These are phyloP conservation scores for Haemorhous mexicanus DNA, from an alignment of 2,113 vertebrate species.

Conservation along the genomic window DNA sequence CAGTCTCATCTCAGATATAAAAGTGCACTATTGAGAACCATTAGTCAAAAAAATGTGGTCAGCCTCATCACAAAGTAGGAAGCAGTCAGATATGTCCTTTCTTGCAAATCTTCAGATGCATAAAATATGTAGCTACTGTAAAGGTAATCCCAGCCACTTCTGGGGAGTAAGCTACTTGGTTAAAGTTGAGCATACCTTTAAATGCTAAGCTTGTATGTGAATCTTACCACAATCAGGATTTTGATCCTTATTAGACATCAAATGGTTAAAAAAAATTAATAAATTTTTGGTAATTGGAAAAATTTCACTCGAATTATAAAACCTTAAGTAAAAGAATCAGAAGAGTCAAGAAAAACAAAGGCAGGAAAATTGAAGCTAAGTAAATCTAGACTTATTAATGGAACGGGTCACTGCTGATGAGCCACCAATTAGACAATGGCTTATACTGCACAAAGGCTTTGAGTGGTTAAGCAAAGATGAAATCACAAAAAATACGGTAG, in stretches of 20 bases:
- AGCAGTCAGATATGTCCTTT: background rate
- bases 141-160: background rate
- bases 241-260: background rate
- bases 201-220: background rate
- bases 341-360: background rate
- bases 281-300: background rate
- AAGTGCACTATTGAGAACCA: background rate
- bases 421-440: background rate
- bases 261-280: background rate
- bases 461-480: background rate
- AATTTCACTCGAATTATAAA: background rate
- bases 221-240: background rate
- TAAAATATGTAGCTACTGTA: background rate
- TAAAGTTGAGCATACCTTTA: background rate
- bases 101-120: background rate
- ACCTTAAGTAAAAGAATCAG: background rate
- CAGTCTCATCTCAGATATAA: background rate
- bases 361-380: background rate
- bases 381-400: background rate
- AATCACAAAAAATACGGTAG: background rate
- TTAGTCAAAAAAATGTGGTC: background rate
- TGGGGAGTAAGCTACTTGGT: background rate
- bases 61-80: background rate
- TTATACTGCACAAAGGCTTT: background rate
- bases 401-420: background rate